Percentiles rank a stretch among this genome's conserved stretches.
These are phyloP conservation scores for Rhinopomastus cyanomelas DNA, from an alignment of 2,113 vertebrate species.

Conservation along the genomic window DNA sequence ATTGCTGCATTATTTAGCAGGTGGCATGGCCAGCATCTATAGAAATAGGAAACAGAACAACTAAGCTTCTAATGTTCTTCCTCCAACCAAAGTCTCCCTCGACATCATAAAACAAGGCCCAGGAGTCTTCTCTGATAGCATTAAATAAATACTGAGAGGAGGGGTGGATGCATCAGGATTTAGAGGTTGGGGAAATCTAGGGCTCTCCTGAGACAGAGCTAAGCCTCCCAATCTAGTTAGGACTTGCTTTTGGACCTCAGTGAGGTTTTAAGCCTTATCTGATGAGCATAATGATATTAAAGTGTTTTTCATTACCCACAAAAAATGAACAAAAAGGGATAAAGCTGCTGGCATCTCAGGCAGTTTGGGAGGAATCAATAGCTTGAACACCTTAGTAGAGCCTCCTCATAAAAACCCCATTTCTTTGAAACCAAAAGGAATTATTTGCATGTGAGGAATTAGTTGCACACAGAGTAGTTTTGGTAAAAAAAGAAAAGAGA, in stretches of 20 bases:
- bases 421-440: constrained; percentile 4
- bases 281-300: constrained; percentile 66
- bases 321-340: constrained; percentile 53
- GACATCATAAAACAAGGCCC: neutral
- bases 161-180: neutral
- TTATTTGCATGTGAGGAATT: neutral
- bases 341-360: neutral
- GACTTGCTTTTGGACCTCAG: constrained; percentile 26
- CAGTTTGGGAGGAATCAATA: constrained; percentile 47
- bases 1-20: neutral
- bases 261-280: constrained; percentile 54
- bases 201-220: neutral
- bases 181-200: neutral
- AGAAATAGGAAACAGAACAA: accelerated
- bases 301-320: constrained; percentile 57
- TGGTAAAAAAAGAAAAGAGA: neutral
- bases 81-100: neutral
- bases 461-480: neutral
- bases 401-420: neutral
- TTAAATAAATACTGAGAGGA: neutral
- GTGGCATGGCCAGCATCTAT: neutral
- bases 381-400: neutral
- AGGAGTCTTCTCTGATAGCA: neutral
- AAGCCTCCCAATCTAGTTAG: constrained; percentile 40
- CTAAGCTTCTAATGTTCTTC: neutral